phyloP scores from a whole-genome alignment of 2,797 vertebrate genomes.

The Peromyscus melanophrys region DNA sequence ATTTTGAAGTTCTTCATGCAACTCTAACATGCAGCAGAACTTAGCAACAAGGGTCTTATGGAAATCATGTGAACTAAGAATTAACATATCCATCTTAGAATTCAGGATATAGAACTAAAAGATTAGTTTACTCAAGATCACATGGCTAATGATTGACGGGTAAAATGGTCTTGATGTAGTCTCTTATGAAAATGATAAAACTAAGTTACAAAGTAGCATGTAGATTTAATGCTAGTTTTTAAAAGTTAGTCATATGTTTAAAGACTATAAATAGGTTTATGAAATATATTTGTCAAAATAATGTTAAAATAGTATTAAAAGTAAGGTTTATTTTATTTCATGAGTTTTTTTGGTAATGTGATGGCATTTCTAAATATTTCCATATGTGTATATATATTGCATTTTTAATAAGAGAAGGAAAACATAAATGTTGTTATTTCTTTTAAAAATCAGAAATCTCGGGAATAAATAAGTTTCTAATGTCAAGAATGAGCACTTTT shows the following conservation, averaged over 20 bases:
- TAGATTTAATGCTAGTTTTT: constrained; percentile 10
- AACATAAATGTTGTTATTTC: constrained; percentile 23
- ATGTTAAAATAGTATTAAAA: not conserved
- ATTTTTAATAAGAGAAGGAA: not conserved
- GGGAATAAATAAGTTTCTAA: not conserved
- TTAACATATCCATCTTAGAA: not conserved
- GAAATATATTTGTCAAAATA: constrained; percentile 51
- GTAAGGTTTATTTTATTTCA: constrained; percentile 5
- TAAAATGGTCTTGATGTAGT: not conserved
- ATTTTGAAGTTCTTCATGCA: not conserved
- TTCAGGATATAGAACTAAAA: not conserved
- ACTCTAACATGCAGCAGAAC: not conserved
- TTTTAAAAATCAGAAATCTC: constrained; percentile 57
- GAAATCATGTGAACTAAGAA: not conserved
- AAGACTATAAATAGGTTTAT: not conserved
- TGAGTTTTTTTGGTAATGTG: not conserved
- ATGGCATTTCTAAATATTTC: constrained; percentile 35
- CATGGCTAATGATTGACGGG: not conserved
- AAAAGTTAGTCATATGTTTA: constrained; percentile 20
- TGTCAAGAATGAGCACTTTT: constrained; percentile 9
- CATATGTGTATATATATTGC: not conserved
- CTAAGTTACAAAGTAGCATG: constrained; percentile 26
- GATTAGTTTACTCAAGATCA: not conserved
- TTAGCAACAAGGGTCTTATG: not conserved
- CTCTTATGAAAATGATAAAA: not conserved